Conservation (phyloP, 2,113 vertebrate species). For the Scortum barcoo region DNA sequence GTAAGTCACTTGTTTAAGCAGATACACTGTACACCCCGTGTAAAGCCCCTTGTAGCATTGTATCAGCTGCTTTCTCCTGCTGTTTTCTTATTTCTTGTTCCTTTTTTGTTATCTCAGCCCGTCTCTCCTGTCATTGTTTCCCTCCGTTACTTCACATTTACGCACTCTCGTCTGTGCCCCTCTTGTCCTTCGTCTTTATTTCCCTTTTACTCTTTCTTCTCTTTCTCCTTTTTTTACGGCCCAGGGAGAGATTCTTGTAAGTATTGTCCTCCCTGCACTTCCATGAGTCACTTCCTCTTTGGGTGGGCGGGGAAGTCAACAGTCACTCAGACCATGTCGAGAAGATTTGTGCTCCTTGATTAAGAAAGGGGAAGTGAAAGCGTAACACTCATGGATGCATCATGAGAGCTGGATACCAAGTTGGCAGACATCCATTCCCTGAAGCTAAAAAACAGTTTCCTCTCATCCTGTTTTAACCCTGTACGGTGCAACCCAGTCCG, state of each 20-base stretch:
- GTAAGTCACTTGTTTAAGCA: conserved; percentile 51
- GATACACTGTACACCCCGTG: not conserved
- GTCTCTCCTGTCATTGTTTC: conserved; percentile 20
- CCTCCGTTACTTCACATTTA: conserved; percentile 70
- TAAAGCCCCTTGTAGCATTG: conserved; percentile 46
- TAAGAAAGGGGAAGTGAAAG: conserved; percentile 57
- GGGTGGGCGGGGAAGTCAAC: conserved; percentile 41
- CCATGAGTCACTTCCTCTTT: conserved; percentile 55
- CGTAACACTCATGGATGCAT: conserved; percentile 1
- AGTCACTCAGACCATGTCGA: conserved; percentile 4
- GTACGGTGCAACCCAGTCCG: not conserved
- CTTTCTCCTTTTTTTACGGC: conserved; percentile 48
- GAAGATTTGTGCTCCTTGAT: conserved; percentile 13
- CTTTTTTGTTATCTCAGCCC: conserved; percentile 24
- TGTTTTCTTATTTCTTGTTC: conserved; percentile 4
- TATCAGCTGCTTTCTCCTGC: conserved; percentile 9
- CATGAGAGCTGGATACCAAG: conserved; percentile 1
- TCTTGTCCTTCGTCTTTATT: conserved; percentile 58
- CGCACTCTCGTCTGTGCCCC: conserved; percentile 70
- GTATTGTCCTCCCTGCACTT: conserved; percentile 67
- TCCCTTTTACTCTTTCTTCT: conserved; percentile 40
- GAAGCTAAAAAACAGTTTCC: not conserved
- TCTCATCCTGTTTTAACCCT: not conserved
- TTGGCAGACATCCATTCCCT: not conserved
- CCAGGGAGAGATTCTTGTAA: conserved; percentile 90